Percentiles rank a stretch among this genome's conserved stretches.
phyloP scores from a whole-genome alignment of 2,888 invertebrate species.

The Suillia variegata region DNA sequence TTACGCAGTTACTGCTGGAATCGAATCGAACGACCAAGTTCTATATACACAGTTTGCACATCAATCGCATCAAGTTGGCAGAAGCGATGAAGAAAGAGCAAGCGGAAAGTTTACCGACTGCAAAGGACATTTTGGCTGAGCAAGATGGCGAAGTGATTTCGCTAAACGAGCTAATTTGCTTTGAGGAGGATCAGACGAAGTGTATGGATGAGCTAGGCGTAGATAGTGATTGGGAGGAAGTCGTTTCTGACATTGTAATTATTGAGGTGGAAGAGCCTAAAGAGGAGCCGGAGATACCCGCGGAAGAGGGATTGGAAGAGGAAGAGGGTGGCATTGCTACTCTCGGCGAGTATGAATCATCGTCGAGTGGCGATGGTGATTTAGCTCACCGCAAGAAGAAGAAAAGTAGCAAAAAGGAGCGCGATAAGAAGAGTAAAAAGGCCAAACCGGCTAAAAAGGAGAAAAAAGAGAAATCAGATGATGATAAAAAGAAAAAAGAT shows the following conservation, averaged over 20 bases:
- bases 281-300: constrained; percentile 28
- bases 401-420: not conserved
- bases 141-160: constrained; percentile 38
- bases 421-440: not conserved
- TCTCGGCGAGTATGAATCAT: constrained; percentile 29
- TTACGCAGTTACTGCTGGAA: constrained; percentile 52
- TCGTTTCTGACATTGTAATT: constrained; percentile 22
- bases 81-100: no score
- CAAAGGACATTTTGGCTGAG: constrained; percentile 18
- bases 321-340: constrained; percentile 21
- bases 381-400: no score
- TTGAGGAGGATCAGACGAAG: constrained; percentile 47
- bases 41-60: constrained; percentile 42
- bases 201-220: constrained; percentile 41
- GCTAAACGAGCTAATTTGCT: constrained; percentile 49
- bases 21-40: constrained; percentile 48
- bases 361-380: constrained; percentile 32
- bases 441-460: not conserved
- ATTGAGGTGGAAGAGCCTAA: constrained; percentile 1
- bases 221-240: constrained; percentile 49
- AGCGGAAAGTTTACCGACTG: constrained; percentile 31
- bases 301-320: constrained; percentile 25
- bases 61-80: constrained; percentile 30
- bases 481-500: not conserved
- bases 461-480: not conserved